Conservation (phyloP, 37 sponge, comb jelly and placozoan genomes). For the Chondrosia reniformis region DNA sequence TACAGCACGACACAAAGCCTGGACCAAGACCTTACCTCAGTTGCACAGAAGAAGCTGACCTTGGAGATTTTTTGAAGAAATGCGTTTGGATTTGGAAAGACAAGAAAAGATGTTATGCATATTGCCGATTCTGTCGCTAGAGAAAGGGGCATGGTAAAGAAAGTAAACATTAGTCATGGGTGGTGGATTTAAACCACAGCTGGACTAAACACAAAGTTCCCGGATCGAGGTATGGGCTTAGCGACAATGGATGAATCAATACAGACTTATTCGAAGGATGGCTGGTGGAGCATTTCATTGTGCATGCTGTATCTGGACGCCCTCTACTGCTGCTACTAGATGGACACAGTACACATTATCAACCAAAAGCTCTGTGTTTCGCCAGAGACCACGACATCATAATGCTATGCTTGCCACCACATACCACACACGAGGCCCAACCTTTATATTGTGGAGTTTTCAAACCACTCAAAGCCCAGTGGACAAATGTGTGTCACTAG, state of each 20-base stretch:
- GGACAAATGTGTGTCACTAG: conserved; percentile 20
- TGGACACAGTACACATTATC: conserved; percentile 55
- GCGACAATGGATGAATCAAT: conserved; percentile 55
- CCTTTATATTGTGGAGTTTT: conserved; percentile 53
- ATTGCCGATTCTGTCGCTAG: conserved; percentile 17
- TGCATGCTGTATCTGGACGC: conserved; percentile 36
- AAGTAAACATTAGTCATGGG: conserved; percentile 20
- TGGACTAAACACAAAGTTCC: conserved; percentile 42
- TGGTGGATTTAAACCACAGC: conserved; percentile 37
- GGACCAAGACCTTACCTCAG: conserved; percentile 29
- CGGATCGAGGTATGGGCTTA: conserved; percentile 50
- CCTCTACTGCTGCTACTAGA: conserved; percentile 56
- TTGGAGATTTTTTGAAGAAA: conserved; percentile 19
- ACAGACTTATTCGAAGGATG: conserved; percentile 48
- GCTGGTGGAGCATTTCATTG: conserved; percentile 39
- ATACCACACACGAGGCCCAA: conserved; percentile 50
- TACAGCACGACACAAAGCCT: conserved; percentile 27
- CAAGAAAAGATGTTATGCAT: conserved; percentile 35
- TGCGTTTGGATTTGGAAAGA: conserved; percentile 53
- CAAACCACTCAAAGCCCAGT: conserved; percentile 11
- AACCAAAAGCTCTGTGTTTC: conserved; percentile 18
- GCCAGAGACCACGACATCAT: conserved; percentile 26
- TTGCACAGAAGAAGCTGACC: conserved; percentile 11
- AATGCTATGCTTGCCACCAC: conserved; percentile 38
- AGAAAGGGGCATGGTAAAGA: conserved; percentile 14